Evolutionary conservation across 2,888 invertebrate species (phyloP).

Genomic region (Drosophila tripunctata): DNA sequence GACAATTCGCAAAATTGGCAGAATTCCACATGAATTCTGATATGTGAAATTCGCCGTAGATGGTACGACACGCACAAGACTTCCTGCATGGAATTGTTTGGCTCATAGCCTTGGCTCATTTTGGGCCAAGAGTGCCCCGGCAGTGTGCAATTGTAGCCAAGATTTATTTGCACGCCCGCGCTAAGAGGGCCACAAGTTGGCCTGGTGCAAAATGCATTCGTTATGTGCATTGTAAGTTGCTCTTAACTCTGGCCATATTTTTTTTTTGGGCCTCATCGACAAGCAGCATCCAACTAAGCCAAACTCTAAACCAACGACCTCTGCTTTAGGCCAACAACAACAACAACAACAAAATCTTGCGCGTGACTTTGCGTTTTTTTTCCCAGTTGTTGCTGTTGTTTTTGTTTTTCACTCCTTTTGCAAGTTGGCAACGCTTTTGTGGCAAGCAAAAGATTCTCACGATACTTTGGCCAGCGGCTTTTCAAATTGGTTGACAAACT

Average conservation of each 20-base stretch:
- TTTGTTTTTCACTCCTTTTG: conserved; percentile 19
- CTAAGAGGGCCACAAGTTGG: conserved; percentile 34
- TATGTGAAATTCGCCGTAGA: conserved; percentile 6
- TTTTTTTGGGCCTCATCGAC: conserved; percentile 23
- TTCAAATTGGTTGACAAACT: conserved; percentile 75
- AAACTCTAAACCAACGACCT: conserved; percentile 27
- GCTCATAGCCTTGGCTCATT: conserved; percentile 63
- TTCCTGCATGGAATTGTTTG: conserved; percentile 28
- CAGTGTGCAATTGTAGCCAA: conserved; percentile 61
- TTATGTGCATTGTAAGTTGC: conserved; percentile 36
- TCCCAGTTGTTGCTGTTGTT: background rate
- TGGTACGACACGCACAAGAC: conserved; percentile 25
- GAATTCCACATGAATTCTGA: background rate
- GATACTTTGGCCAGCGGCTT: conserved; percentile 59
- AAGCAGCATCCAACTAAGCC: conserved; percentile 22
- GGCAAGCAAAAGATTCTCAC: conserved; percentile 68
- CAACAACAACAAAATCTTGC: conserved; percentile 43
- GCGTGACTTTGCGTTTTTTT: conserved; percentile 77
- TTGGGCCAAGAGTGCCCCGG: conserved; percentile 28
- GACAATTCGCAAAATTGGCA: conserved; percentile 46
- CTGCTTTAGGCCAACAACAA: conserved; percentile 55
- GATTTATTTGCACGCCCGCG: conserved; percentile 80
- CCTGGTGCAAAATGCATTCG: conserved; percentile 40
- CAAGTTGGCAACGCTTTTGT: conserved; percentile 28
- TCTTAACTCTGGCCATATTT: conserved; percentile 43